Evolutionary conservation across 35 echinoderm and acorn worm genomes (phyloP).

Genomic region (Patiria miniata): DNA sequence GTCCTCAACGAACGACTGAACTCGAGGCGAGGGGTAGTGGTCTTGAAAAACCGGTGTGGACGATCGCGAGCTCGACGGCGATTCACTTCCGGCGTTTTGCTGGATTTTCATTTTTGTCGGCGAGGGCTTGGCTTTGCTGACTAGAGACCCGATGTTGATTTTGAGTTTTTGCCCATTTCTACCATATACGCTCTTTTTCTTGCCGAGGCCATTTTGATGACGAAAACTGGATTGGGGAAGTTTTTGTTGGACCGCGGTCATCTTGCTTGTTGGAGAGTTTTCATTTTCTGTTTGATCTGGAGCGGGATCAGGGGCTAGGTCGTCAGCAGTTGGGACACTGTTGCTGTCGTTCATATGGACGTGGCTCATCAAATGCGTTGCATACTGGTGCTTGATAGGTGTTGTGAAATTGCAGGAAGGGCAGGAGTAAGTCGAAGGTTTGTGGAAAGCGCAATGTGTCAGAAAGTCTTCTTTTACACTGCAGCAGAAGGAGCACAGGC

Average conservation of each 20-base stretch:
- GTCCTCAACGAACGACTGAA: too few relatives aligned
- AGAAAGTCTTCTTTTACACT: constrained; percentile 66
- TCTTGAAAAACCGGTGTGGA: neutral
- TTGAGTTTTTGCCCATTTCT: neutral
- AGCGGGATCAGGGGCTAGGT: neutral
- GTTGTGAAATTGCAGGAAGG: constrained; percentile 61
- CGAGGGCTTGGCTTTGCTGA: neutral
- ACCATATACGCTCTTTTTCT: neutral
- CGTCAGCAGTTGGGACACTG: neutral
- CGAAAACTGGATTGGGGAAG: neutral
- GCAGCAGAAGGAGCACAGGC: constrained; percentile 60
- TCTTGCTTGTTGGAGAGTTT: neutral
- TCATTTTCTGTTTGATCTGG: neutral
- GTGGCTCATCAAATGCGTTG: constrained; percentile 59
- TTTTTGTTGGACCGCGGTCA: neutral
- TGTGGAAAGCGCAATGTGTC: constrained; percentile 67
- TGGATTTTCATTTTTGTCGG: neutral
- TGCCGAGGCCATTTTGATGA: neutral
- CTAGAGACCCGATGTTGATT: neutral
- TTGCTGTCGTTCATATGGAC: constrained; percentile 17
- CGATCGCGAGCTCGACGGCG: neutral
- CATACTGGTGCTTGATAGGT: constrained; percentile 69
- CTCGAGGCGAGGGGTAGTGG: too few relatives aligned
- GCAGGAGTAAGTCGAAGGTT: constrained; percentile 65
- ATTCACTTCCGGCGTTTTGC: neutral